These are phyloP conservation scores for Heterodera carotae DNA, from an alignment of 1,140 invertebrate species.

Conservation along the genomic window DNA sequence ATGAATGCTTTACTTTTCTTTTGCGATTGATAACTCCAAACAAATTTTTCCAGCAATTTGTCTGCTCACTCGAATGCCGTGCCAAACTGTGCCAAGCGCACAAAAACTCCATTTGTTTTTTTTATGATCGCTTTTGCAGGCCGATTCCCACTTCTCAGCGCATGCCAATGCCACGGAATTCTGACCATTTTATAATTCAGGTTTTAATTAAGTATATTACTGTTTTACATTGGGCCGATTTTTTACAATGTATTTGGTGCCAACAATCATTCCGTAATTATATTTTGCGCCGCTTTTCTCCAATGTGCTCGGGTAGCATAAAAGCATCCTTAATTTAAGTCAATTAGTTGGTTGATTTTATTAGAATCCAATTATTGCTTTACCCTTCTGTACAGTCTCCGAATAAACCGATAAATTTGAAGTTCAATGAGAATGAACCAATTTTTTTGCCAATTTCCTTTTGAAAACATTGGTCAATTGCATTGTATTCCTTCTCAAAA, in stretches of 20 bases:
- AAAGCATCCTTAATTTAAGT: background rate
- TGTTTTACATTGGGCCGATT: background rate
- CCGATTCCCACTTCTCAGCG: background rate
- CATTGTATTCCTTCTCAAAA: too few species aligned
- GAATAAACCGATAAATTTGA: too few species aligned
- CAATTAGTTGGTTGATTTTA: background rate
- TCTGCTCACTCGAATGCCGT: background rate
- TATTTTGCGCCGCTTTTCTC: background rate
- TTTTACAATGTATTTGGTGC: background rate
- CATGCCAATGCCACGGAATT: background rate
- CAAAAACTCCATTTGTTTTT: background rate
- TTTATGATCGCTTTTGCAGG: background rate
- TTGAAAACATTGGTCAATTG: too few species aligned
- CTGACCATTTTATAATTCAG: background rate
- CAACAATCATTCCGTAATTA: background rate
- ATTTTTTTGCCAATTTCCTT: too few species aligned
- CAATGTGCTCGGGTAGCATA: background rate
- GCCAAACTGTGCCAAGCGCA: background rate
- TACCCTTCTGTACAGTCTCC: too few species aligned
- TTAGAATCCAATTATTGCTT: too few species aligned
- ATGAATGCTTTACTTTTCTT: background rate
- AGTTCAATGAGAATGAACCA: too few species aligned
- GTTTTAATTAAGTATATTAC: too few species aligned
- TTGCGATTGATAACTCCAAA: background rate
- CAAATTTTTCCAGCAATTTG: background rate